Conservation (phyloP, 1,140 invertebrate genomes). For the Drosophila pallidifrons region DNA sequence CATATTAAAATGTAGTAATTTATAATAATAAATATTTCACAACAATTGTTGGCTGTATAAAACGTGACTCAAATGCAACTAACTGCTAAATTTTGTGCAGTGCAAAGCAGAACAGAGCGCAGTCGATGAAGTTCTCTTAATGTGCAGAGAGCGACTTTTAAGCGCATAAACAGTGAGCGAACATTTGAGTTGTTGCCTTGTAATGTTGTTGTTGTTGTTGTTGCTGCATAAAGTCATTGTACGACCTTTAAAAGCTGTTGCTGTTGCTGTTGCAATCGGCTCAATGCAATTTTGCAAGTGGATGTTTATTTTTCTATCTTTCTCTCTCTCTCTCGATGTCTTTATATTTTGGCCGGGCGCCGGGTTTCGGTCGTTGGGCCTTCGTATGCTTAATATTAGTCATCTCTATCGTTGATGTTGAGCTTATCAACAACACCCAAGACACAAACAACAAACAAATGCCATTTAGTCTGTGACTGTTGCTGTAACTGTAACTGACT, state of each 20-base stretch:
- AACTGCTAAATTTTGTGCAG: neutral
- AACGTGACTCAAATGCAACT: neutral
- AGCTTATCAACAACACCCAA: conserved; percentile 28
- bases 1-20: too few relatives aligned
- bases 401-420: conserved; percentile 6
- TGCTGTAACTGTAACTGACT: conserved; percentile 44
- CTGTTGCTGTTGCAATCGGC: conserved; percentile 55
- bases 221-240: conserved; percentile 61
- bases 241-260: conserved; percentile 67
- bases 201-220: conserved; percentile 17
- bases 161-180: conserved; percentile 7
- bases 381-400: conserved; percentile 25
- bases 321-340: neutral
- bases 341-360: conserved; percentile 19
- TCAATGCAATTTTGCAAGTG: conserved; percentile 46
- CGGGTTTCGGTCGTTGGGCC: conserved; percentile 2
- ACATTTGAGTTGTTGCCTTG: conserved; percentile 39
- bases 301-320: conserved; percentile 2
- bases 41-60: neutral
- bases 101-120: too few relatives aligned
- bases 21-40: too few relatives aligned
- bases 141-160: conserved; percentile 8
- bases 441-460: conserved; percentile 41
- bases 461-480: conserved; percentile 69
- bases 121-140: neutral